These are phyloP conservation scores for Xestoiulus laeticollis DNA, from an alignment of 2,888 invertebrate species.

Conservation along the genomic window DNA sequence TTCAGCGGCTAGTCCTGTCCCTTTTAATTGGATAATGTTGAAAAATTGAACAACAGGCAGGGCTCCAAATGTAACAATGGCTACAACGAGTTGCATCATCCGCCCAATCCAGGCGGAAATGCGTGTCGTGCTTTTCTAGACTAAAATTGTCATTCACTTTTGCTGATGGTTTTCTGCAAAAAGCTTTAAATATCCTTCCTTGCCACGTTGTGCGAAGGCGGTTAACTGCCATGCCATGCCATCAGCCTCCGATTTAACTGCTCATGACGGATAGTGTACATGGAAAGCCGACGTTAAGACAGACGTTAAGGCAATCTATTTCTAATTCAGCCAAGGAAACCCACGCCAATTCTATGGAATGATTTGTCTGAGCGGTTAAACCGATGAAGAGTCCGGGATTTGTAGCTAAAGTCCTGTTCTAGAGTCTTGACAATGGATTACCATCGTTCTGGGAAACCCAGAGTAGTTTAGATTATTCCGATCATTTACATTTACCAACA, in stretches of 20 bases:
- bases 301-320: background rate
- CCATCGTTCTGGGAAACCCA: too few species aligned
- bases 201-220: too few species aligned
- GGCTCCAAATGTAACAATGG: background rate
- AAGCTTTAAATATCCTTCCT: background rate
- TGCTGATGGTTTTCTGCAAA: background rate
- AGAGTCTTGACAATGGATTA: too few species aligned
- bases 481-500: too few species aligned
- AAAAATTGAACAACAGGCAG: background rate
- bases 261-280: background rate
- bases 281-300: background rate
- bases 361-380: background rate
- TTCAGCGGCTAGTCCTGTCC: background rate
- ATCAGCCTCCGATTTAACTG: background rate
- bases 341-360: background rate
- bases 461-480: too few species aligned
- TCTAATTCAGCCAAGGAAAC: background rate
- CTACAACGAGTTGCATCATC: background rate
- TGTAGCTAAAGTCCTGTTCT: background rate
- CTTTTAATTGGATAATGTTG: constrained; percentile 5
- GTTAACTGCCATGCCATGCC: background rate
- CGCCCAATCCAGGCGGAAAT: background rate
- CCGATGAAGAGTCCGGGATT: background rate
- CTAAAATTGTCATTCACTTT: too few species aligned
- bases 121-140: background rate